These are phyloP conservation scores for Glaucomys volans DNA, from an alignment of 2,113 vertebrate genomes.

Conservation along the genomic window DNA sequence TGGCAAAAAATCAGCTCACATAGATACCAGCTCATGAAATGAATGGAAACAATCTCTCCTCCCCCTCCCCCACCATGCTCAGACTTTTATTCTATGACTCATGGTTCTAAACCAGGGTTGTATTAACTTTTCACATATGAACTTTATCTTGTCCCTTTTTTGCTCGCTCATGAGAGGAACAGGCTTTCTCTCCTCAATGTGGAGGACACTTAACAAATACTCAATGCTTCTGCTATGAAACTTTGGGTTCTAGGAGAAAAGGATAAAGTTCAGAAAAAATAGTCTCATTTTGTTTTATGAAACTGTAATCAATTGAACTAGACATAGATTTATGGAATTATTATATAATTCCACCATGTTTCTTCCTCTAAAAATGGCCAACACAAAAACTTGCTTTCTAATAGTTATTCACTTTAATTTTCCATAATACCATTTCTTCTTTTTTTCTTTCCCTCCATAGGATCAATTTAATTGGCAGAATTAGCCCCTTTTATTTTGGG, in stretches of 20 bases:
- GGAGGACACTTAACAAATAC: not conserved
- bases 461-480: not conserved
- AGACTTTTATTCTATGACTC: slow-evolving; percentile 6
- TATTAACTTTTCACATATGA: not conserved
- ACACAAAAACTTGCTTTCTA: not conserved
- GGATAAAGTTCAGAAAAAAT: not conserved
- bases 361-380: not conserved
- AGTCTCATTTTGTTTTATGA: not conserved
- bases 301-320: not conserved
- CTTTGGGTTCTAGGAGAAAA: not conserved
- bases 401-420: slow-evolving; percentile 48
- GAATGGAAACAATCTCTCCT: not conserved
- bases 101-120: not conserved
- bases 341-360: not conserved
- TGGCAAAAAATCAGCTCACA: not conserved
- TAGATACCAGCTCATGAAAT: not conserved
- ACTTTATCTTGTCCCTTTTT: not conserved
- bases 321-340: not conserved
- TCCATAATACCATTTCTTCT: not conserved
- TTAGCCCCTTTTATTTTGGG: slow-evolving; percentile 41
- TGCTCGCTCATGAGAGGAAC: not conserved
- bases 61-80: not conserved
- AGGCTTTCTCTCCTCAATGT: not conserved
- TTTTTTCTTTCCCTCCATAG: not conserved
- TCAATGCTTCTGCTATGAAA: not conserved